Base-by-base conservation (phyloP, 2,888 invertebrate species). In the Scaptomyza tumidula region DNA sequence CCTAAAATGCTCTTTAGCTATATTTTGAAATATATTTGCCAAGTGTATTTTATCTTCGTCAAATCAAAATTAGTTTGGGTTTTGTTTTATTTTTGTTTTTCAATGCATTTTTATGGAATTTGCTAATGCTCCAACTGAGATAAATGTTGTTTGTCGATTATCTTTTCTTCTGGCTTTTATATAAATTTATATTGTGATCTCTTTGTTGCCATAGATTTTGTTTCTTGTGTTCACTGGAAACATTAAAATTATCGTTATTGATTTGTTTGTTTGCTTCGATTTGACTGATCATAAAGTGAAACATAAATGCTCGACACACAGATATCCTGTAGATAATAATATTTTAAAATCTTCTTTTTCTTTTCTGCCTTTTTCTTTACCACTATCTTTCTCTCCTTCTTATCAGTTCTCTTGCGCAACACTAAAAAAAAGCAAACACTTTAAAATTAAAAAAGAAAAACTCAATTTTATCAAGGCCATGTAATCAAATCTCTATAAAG, bases 401-500 rank as follows among this genome's bases (percentile, higher is more conserved):
- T 24, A 5, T 24, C 24, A 29, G 6, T 31, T 19, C 19, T 19
- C 19, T 19, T 19, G 19, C 19, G 19, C 19, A 19, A 19, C 37
- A 16, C 14, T 54, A 10, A 33, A 16, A 16, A 56, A 58, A 35
- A 62, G 39, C 14, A 60, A 70, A 71, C 33, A 33, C 33, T 10
- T 33, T 33, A 33, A 33, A 33, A 33, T 33, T 33, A 2, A 3
- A 10, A 10, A 10, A 33, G 9, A 33, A 10, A 33, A 33, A 29
- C 64, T 64, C 52, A 68, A 75, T 60, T 67, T 73, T 78, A 80
- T 81, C 77, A 48, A 50, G 54, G n/a, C 3, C 48, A 41, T 71
- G 75, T 79, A 81, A 81, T 81, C 77, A 74, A 84, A 84, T 81
- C 74, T 63, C n/a, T 59, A 16, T 61, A 58, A 60, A 55, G 66